Evolutionary conservation across 2,888 invertebrate species (phyloP), one percentile per base, ranked within the genome.

Genomic region (Balanococcus diminutus): DNA sequence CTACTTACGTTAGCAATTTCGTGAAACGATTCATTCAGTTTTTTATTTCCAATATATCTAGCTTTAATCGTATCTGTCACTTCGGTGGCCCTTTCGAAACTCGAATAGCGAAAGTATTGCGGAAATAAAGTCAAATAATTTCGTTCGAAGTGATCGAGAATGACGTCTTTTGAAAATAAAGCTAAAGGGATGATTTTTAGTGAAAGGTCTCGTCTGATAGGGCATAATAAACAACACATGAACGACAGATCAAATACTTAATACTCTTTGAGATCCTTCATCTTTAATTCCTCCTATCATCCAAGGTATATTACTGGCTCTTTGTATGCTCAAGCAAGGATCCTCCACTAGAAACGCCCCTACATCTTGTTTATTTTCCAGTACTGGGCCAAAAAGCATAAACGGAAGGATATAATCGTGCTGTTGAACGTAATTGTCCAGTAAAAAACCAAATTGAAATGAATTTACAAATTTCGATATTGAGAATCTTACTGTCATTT

Each of bases 401-500:
- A 83, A 83, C n/a, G 83, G 83, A 56, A 83, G 61, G 32, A 83
- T 83, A 36, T 83, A 67, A 25, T 83, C 83, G 36, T 83, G 83
- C 83, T 83, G 39, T 22, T 19, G 19, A 42, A 42, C 22, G 11
- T 22, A 81, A 42, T 79, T 2, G 11, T 22, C 22, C 42, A 22
- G 19, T 79, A 19, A 19, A 51, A 19, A 51, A 19, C 6, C 6
- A 3, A 6, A 67, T 67, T 3, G 25, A 11, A 3, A 14, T 67
- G 22, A 1, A 25, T 19, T 19, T 67, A 1, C 1, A n/a, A 19
- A 3, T 16, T n/a, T 19, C 14, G 19, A 72, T 72, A 31, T 36
- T 16, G 19, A 11, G 9, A 31, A 32, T 1, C 79, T 5, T 36
- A 75, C 75, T 9, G 19, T 75, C 75, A 75, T 32, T 75, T 31